phyloP scores from a whole-genome alignment of 1,140 invertebrate genomes.

The Drosophila sturtevanti region DNA sequence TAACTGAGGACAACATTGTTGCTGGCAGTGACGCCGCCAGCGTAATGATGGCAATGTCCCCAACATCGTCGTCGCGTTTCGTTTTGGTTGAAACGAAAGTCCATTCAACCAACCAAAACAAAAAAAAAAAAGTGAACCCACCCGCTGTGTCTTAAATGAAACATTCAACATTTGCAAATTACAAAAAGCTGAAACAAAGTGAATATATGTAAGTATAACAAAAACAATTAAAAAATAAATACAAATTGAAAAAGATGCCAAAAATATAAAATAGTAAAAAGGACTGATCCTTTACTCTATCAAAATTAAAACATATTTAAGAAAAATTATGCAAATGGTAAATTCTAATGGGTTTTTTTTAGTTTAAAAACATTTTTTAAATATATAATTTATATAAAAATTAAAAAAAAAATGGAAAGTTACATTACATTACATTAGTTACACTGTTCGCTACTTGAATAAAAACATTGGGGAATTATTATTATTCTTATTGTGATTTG shows the following conservation, averaged over 20 bases:
- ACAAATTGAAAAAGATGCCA: neutral
- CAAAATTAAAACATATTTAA: too few relatives aligned
- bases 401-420: too few relatives aligned
- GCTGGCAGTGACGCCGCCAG: neutral
- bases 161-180: neutral
- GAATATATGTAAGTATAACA: neutral
- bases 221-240: neutral
- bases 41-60: neutral
- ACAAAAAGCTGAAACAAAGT: neutral
- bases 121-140: neutral
- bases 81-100: conserved; percentile 1
- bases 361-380: too few relatives aligned
- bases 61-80: neutral
- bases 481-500: too few relatives aligned
- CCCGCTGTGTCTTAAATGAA: conserved; percentile 2
- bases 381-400: too few relatives aligned
- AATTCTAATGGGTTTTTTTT: too few relatives aligned
- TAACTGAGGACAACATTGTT: neutral
- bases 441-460: too few relatives aligned
- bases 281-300: too few relatives aligned
- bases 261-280: neutral
- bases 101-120: neutral
- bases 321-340: too few relatives aligned
- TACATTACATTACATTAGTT: too few relatives aligned
- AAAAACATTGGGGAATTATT: too few relatives aligned